Conservation (phyloP, 2,113 vertebrate genomes). For the Seriola rivoliana region DNA sequence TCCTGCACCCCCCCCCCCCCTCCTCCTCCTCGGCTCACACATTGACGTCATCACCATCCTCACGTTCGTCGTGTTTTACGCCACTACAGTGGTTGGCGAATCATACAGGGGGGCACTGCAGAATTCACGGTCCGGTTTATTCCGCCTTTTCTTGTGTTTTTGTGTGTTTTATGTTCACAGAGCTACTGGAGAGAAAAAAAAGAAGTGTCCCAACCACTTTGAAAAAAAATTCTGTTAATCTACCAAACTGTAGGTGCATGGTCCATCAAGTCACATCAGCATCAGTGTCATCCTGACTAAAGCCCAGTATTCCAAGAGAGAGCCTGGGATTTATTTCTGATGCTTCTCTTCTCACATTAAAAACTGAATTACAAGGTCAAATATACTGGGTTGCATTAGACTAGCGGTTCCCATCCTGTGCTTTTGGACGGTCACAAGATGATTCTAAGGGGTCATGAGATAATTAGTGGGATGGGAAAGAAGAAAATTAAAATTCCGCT, state of each 20-base stretch:
- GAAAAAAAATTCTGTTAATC: background rate
- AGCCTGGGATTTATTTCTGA: background rate
- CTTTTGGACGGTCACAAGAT: background rate
- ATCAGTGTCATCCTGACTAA: constrained; percentile 24
- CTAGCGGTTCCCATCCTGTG: background rate
- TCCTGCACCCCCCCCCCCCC: constrained; percentile 6
- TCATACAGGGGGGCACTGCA: constrained; percentile 72
- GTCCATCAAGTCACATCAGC: background rate
- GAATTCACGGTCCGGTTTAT: constrained; percentile 69
- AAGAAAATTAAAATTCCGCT: background rate
- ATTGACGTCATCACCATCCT: constrained; percentile 82
- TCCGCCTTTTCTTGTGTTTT: constrained; percentile 53
- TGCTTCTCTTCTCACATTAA: background rate
- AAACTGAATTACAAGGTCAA: background rate
- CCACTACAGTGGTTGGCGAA: constrained; percentile 66
- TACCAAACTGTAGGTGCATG: background rate
- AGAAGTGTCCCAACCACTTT: constrained; percentile 2
- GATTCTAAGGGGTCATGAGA: background rate
- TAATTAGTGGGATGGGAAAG: background rate
- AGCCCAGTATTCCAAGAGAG: constrained; percentile 3
- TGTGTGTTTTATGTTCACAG: background rate
- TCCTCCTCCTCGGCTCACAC: constrained; percentile 42
- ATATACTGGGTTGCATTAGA: background rate
- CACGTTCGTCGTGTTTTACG: constrained; percentile 77
- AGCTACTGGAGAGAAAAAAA: background rate